Conservation (phyloP, 2,888 invertebrate species). For the Mayetiola destructor region DNA sequence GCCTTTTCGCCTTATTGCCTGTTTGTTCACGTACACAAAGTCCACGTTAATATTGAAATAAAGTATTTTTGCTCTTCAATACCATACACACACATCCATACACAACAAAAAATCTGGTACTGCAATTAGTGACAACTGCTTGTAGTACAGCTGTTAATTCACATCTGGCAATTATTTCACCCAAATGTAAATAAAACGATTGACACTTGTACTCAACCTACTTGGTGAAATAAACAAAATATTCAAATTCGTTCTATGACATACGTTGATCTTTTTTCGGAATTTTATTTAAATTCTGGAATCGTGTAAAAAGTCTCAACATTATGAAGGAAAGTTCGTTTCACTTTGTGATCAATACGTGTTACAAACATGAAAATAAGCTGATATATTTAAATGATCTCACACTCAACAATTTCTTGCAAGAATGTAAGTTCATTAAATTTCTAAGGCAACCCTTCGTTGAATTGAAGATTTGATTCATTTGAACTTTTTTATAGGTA, state of each 20-base stretch:
- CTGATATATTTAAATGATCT: not conserved
- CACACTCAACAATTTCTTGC: not conserved
- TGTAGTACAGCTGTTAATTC: not conserved
- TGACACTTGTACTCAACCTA: too few species aligned
- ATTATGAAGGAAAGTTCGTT: not conserved
- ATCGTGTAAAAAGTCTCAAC: too few species aligned
- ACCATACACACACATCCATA: too few species aligned
- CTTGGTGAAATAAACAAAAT: too few species aligned
- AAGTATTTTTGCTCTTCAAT: too few species aligned
- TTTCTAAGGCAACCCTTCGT: not conserved
- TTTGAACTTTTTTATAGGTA: not conserved
- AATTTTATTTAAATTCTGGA: too few species aligned
- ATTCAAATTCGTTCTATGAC: too few species aligned
- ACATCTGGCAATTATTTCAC: not conserved
- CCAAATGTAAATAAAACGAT: not conserved
- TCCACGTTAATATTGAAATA: too few species aligned
- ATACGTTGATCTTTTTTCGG: too few species aligned
- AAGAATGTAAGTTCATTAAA: not conserved
- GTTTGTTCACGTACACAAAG: too few species aligned
- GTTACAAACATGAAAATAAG: not conserved
- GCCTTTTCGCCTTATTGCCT: too few species aligned
- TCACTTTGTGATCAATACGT: not conserved
- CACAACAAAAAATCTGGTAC: not conserved
- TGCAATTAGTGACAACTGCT: not conserved
- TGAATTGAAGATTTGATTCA: too few species aligned